Conservation (phyloP, 2,113 vertebrate species). For the Muntiacus muntjak region DNA sequence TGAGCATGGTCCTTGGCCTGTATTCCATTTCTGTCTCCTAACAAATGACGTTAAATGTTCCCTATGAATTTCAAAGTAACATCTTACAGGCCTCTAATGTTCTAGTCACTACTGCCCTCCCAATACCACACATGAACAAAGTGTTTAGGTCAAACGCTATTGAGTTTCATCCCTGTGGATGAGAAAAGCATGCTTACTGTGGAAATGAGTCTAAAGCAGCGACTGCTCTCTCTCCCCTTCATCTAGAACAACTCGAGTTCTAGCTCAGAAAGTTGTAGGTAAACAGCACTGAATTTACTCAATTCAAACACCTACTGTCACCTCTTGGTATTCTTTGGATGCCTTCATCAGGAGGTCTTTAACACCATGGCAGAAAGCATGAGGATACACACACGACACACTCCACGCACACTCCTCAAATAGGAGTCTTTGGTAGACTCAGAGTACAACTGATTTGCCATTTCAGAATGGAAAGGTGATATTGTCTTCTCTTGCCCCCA, state of each 20-base stretch:
- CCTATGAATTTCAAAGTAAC: background rate
- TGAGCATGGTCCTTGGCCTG: slow-evolving; percentile 1
- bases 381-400: background rate
- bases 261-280: slow-evolving; percentile 58
- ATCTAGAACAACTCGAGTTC: background rate
- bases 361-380: slow-evolving; percentile 5
- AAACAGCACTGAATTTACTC: slow-evolving; percentile 32
- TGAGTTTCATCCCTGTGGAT: background rate
- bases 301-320: background rate
- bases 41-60: background rate
- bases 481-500: background rate
- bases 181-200: background rate
- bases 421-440: slow-evolving; percentile 77
- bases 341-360: slow-evolving; percentile 34
- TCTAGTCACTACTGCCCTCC: background rate
- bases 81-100: background rate
- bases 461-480: slow-evolving; percentile 29
- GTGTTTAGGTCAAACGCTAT: background rate
- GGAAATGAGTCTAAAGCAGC: background rate
- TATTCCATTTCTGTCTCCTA: slow-evolving; percentile 41
- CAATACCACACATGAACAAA: background rate
- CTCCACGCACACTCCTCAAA: slow-evolving; percentile 57
- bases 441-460: slow-evolving; percentile 46
- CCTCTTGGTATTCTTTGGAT: slow-evolving; percentile 57
- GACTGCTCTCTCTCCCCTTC: background rate